A percentile compares a stretch with the other conserved stretches of the same genome.
phyloP scores from a whole-genome alignment of 2,113 vertebrate species.

The Heloderma charlesbogerti region DNA sequence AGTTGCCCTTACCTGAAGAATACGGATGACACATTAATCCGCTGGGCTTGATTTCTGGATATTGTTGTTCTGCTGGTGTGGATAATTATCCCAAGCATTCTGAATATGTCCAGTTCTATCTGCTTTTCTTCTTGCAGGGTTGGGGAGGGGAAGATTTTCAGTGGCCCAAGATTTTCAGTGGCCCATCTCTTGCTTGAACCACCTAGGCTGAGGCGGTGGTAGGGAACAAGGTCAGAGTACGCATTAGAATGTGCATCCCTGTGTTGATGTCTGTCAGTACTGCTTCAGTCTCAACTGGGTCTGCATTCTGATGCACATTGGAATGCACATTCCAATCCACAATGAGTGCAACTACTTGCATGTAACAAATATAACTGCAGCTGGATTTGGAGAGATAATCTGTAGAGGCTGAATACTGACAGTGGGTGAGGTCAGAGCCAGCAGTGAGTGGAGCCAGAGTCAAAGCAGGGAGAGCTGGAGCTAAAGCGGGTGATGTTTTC shows the following conservation, averaged over 20 bases:
- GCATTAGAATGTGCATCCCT: background rate
- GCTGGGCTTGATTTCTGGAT: background rate
- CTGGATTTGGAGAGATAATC: too few species aligned
- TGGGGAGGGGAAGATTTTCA: background rate
- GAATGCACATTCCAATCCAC: background rate
- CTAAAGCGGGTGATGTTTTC: background rate
- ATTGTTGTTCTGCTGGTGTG: background rate
- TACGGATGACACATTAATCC: background rate
- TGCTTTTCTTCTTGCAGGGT: background rate
- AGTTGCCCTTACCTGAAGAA: background rate
- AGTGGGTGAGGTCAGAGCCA: background rate
- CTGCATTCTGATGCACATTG: background rate
- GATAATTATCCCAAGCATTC: background rate
- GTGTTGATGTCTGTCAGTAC: background rate
- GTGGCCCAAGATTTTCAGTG: background rate
- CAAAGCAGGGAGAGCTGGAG: background rate
- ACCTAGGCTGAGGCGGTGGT: too few species aligned
- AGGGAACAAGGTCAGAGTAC: background rate
- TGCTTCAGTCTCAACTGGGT: background rate
- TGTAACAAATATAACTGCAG: too few species aligned
- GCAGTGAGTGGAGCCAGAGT: background rate
- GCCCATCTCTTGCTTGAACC: too few species aligned
- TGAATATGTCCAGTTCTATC: background rate
- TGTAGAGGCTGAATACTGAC: too few species aligned
- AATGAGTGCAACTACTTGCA: background rate